These are phyloP conservation scores for Adelges cooleyi DNA, from an alignment of 1,140 invertebrate species.

Conservation along the genomic window DNA sequence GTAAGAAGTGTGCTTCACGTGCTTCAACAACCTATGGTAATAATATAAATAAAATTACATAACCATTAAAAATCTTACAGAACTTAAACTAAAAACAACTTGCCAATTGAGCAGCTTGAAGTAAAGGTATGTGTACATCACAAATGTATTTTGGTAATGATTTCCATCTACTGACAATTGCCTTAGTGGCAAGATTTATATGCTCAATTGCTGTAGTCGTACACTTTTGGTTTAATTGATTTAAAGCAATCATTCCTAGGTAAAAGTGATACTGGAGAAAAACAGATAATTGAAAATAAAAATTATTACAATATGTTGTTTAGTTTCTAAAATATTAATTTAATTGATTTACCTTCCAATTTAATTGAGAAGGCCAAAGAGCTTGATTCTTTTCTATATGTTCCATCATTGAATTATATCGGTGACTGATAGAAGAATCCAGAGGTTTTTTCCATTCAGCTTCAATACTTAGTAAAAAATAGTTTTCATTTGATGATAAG, in stretches of 20 bases:
- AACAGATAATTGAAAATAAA: background rate
- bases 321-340: too few species aligned
- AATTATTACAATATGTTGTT: too few species aligned
- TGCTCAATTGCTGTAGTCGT: background rate
- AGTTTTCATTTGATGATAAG: background rate
- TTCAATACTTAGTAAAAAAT: conserved; percentile 6
- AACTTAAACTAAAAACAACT: background rate
- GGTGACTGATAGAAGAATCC: background rate
- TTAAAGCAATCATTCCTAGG: background rate
- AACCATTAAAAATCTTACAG: background rate
- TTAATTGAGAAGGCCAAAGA: conserved; percentile 3
- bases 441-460: background rate
- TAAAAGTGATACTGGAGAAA: conserved; percentile 13
- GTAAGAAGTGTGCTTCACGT: background rate
- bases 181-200: background rate
- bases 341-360: conserved; percentile 8
- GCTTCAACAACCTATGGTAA: background rate
- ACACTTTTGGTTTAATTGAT: background rate
- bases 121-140: conserved; percentile 1
- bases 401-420: background rate
- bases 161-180: conserved; percentile 1
- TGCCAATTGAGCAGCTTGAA: conserved; percentile 19
- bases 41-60: background rate
- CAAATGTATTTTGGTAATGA: background rate
- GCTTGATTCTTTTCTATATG: background rate